Evolutionary conservation across 2,797 vertebrate species (phyloP).

Genomic region (Ptychobarbus kaznakovi): DNA sequence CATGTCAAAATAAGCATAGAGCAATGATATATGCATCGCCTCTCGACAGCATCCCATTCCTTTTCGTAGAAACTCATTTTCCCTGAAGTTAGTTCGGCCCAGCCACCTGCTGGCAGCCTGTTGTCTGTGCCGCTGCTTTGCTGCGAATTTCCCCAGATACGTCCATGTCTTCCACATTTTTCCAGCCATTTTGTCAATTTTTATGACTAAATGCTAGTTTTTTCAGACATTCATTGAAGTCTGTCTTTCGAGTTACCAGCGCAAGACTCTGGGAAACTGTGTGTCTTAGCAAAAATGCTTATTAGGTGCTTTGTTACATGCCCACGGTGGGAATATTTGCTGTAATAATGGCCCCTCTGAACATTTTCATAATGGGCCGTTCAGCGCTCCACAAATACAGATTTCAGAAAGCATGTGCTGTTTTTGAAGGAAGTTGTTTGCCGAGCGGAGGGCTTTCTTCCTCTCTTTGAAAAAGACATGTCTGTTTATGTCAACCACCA

Average conservation of each 20-base stretch:
- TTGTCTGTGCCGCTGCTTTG: slow-evolving; percentile 43
- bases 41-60: neutral
- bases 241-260: slow-evolving; percentile 51
- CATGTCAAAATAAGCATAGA: neutral
- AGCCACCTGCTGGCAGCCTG: slow-evolving; percentile 58
- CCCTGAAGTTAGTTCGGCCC: neutral
- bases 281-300: slow-evolving; percentile 73
- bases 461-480: slow-evolving; percentile 48
- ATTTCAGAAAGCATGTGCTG: slow-evolving; percentile 67
- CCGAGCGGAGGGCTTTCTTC: slow-evolving; percentile 58
- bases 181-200: slow-evolving; percentile 45
- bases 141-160: slow-evolving; percentile 57
- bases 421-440: slow-evolving; percentile 57
- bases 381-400: slow-evolving; percentile 65
- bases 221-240: slow-evolving; percentile 60
- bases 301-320: slow-evolving; percentile 68
- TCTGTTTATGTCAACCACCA: slow-evolving; percentile 44
- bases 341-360: slow-evolving; percentile 66
- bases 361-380: slow-evolving; percentile 70
- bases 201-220: slow-evolving; percentile 59
- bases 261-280: slow-evolving; percentile 62
- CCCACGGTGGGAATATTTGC: slow-evolving; percentile 65
- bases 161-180: slow-evolving; percentile 39
- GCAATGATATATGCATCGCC: neutral
- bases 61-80: neutral